A percentile compares a stretch with the other conserved stretches of the same genome.
These are phyloP conservation scores for Pimpla rufipes DNA, from an alignment of 2,888 invertebrate genomes.

Conservation along the genomic window DNA sequence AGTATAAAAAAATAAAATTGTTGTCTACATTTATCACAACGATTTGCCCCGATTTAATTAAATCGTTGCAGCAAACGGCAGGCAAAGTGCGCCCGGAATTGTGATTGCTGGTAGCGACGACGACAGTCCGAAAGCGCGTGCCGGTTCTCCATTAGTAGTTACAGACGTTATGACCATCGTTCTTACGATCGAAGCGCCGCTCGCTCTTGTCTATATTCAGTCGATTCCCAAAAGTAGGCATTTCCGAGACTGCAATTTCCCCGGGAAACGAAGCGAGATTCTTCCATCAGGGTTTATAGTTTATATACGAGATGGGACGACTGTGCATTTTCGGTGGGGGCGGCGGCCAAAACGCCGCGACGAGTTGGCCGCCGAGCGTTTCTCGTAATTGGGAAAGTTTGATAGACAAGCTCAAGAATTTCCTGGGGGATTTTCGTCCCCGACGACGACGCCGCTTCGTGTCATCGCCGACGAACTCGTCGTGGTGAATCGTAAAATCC, in stretches of 20 bases:
- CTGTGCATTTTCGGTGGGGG: conserved; percentile 51
- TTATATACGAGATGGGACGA: conserved; percentile 53
- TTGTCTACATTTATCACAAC: neutral
- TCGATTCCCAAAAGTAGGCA: conserved; percentile 46
- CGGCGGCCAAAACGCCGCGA: conserved; percentile 22
- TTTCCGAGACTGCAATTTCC: conserved; percentile 61
- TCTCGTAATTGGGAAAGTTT: conserved; percentile 71
- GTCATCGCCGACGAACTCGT: neutral
- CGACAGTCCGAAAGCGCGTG: conserved; percentile 60
- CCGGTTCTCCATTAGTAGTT: conserved; percentile 66
- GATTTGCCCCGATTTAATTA: conserved; percentile 33
- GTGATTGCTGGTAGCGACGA: conserved; percentile 52
- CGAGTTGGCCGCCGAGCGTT: conserved; percentile 49
- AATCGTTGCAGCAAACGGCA: conserved; percentile 31
- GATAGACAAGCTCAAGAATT: conserved; percentile 65
- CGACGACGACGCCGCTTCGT: conserved; percentile 18
- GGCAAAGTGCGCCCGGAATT: conserved; percentile 47
- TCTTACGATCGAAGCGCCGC: conserved; percentile 52
- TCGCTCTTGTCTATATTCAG: conserved; percentile 40
- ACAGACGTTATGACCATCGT: conserved; percentile 62
- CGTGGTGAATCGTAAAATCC: neutral
- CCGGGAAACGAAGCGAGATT: conserved; percentile 50
- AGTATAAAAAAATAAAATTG: neutral
- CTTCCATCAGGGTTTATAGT: conserved; percentile 68
- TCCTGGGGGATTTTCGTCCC: conserved; percentile 30